phyloP scores from a whole-genome alignment of 1,140 invertebrate genomes.

The Pectinophora gossypiella region DNA sequence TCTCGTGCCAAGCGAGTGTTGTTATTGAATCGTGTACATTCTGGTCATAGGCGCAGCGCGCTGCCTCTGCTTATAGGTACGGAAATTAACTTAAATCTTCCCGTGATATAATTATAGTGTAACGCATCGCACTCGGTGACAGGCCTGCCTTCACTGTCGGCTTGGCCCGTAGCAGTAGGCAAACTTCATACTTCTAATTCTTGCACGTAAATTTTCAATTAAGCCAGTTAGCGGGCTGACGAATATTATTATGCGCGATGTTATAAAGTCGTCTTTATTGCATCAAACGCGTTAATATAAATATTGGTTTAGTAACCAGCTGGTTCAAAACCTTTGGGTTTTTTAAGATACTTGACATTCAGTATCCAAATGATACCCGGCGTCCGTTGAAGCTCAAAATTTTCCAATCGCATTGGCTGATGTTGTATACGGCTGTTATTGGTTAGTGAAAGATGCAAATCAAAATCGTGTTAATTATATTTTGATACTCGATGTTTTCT shows the following conservation, averaged over 20 bases:
- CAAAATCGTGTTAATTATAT: constrained; percentile 70
- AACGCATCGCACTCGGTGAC: constrained; percentile 12
- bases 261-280: too few relatives aligned
- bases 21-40: constrained; percentile 63
- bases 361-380: constrained; percentile 33
- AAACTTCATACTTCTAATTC: too few relatives aligned
- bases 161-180: too few relatives aligned
- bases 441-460: constrained; percentile 73
- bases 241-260: too few relatives aligned
- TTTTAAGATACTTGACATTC: too few relatives aligned
- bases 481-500: constrained; percentile 74
- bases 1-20: constrained; percentile 52
- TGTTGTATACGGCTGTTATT: constrained; percentile 73
- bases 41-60: constrained; percentile 61
- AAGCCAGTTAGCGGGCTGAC: too few relatives aligned
- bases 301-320: too few relatives aligned
- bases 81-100: constrained; percentile 32
- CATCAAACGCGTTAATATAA: too few relatives aligned
- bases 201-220: too few relatives aligned
- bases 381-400: constrained; percentile 56
- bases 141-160: constrained; percentile 16
- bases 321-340: too few relatives aligned
- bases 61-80: constrained; percentile 34
- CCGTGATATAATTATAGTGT: constrained; percentile 26
- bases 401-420: constrained; percentile 68